Evolutionary conservation across 2,113 vertebrate genomes (phyloP).

Genomic region (Neolamprologus kungweensis): DNA sequence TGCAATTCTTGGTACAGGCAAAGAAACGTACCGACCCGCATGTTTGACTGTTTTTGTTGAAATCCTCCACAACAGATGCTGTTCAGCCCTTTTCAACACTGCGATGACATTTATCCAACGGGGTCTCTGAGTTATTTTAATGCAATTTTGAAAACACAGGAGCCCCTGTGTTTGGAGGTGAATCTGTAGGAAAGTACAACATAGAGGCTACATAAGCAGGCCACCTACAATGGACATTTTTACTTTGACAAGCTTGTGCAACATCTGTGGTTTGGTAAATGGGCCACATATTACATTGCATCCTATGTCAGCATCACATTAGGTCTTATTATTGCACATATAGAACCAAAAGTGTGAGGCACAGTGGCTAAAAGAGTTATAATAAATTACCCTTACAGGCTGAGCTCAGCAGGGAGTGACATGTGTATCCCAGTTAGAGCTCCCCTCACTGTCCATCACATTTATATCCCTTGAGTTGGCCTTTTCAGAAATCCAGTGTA

Average conservation of each 20-base stretch:
- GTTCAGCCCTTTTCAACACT: not conserved
- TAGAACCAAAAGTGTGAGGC: not conserved
- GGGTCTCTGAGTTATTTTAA: not conserved
- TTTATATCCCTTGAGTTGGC: slow-evolving; percentile 34
- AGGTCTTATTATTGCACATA: not conserved
- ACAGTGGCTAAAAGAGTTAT: not conserved
- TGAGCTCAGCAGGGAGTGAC: slow-evolving; percentile 5
- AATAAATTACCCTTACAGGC: not conserved
- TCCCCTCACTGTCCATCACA: slow-evolving; percentile 35
- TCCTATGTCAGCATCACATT: not conserved
- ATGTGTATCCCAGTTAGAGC: slow-evolving; percentile 3
- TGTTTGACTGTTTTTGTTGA: not conserved
- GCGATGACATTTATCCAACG: not conserved
- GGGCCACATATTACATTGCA: not conserved
- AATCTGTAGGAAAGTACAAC: not conserved
- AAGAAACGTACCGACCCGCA: not conserved
- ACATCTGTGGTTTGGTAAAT: not conserved
- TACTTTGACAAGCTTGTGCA: not conserved
- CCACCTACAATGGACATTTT: not conserved
- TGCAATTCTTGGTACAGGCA: not conserved
- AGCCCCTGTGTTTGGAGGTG: not conserved
- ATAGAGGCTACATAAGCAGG: not conserved
- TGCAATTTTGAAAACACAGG: not conserved
- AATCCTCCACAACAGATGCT: not conserved
- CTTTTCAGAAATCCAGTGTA: slow-evolving; percentile 55